Base-by-base conservation (phyloP, 1,140 invertebrate genomes). In the Asobara japonica region DNA sequence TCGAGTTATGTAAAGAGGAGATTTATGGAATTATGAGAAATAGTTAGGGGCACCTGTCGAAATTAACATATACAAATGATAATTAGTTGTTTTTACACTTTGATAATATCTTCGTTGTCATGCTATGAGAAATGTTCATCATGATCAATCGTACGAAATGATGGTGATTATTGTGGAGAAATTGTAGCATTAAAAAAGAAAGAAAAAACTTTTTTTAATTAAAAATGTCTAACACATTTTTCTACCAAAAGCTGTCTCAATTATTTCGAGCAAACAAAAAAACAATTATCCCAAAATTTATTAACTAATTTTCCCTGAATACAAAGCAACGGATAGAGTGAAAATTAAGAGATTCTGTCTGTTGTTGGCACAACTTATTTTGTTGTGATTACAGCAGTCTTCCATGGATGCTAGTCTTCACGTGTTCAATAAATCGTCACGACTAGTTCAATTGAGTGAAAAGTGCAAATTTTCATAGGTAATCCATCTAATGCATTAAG, bases 291-390 rank as follows among this genome's bases (percentile, higher is more conserved):
- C 33, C 25, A 13, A 20, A 38, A 10, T 33, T 18, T 16, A 45
- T 45, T 45, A 45, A 45, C 18, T 16, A 45, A 16, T 13, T 45
- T 13, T 16, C 41, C 41, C 18, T n/a, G n/a, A 16, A 5, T 45
- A 13, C 31, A 6, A 11, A 6, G n/a, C 13, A 16, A 16, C n/a
- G 41, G n/a, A 45, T 16, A 45, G 18, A 25, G n/a, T 45, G 16
- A 38, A 67, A 69, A 51, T 70, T 64, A 33, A 66, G 72, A 68
- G 73, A 61, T 11, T 70, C 74, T 77, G 65, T 72, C 77, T 82
- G 83, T 86, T 84, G 83, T 88, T 84, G 84, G 86, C 84, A 88
- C 86, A 88, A 84, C 86, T 88, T 78, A 88, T 88, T 88, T 86
- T 88, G 86, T 88, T 87, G 86, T 87, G 84, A 87, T 88, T 88